Evolutionary conservation across 1,140 invertebrate genomes (phyloP).

Genomic region (Drosophila subpulchrella): DNA sequence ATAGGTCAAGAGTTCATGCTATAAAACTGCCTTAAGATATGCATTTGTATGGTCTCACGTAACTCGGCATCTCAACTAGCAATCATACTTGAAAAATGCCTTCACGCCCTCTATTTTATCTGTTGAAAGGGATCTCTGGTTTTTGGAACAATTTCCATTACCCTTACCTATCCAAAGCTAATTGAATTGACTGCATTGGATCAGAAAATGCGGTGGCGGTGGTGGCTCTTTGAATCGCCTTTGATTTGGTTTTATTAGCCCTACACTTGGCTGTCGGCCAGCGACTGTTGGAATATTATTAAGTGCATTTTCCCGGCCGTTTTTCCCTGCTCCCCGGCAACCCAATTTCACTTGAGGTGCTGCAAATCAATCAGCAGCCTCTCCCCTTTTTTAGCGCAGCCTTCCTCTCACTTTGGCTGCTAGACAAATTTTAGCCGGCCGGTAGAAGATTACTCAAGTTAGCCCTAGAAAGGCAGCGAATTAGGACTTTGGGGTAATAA

Average conservation of each 20-base stretch:
- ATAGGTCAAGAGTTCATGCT: neutral
- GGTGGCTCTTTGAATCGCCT: constrained; percentile 33
- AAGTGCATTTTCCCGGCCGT: constrained; percentile 31
- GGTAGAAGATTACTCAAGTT: constrained; percentile 44
- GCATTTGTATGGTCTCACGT: neutral
- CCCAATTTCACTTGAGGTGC: constrained; percentile 54
- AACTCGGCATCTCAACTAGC: neutral
- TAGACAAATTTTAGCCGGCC: constrained; percentile 9
- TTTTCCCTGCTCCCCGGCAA: constrained; percentile 7
- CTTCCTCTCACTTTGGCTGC: constrained; percentile 1
- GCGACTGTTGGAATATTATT: constrained; percentile 41
- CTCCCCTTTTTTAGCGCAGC: constrained; percentile 7
- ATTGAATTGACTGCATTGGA: constrained; percentile 59
- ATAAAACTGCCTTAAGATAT: too few relatives aligned
- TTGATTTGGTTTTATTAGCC: constrained; percentile 62
- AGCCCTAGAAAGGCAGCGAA: constrained; percentile 48
- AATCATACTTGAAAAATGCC: neutral
- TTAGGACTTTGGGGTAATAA: neutral
- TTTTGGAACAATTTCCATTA: constrained; percentile 4
- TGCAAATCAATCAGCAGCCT: constrained; percentile 64
- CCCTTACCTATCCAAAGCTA: constrained; percentile 36
- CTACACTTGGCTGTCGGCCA: constrained; percentile 61
- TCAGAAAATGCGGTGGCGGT: constrained; percentile 26
- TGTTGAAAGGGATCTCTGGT: neutral
- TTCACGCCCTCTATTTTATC: neutral